Evolutionary conservation across 2,113 vertebrate species (phyloP).

Genomic region (Xenopus borealis): DNA sequence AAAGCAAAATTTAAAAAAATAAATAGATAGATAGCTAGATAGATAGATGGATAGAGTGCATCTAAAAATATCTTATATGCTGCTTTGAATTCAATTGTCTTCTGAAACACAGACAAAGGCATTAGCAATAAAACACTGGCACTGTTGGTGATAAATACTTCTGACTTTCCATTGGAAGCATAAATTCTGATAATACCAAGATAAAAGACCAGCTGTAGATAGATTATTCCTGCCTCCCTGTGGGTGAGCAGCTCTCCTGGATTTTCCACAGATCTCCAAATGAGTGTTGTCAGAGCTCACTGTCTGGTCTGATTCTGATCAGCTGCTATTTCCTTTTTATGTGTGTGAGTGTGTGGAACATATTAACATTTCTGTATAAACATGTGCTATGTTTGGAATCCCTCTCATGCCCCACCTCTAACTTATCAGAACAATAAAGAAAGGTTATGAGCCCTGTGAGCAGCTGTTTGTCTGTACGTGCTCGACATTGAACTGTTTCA

Average conservation of each 20-base stretch:
- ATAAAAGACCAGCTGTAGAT: constrained; percentile 33
- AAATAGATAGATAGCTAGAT: too few relatives aligned
- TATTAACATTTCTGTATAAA: constrained; percentile 77
- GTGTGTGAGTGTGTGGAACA: constrained; percentile 75
- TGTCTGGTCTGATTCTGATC: constrained; percentile 63
- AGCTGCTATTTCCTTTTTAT: constrained; percentile 83
- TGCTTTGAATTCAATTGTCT: constrained; percentile 38
- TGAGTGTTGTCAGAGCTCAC: constrained; percentile 50
- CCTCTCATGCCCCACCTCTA: constrained; percentile 81
- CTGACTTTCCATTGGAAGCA: constrained; percentile 18
- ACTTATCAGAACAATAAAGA: constrained; percentile 80
- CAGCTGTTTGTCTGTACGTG: constrained; percentile 80
- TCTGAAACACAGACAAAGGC: constrained; percentile 33
- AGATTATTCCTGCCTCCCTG: constrained; percentile 30
- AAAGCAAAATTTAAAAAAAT: too few relatives aligned
- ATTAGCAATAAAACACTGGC: constrained; percentile 39
- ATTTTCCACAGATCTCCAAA: constrained; percentile 21
- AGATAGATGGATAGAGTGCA: too few relatives aligned
- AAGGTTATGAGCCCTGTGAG: constrained; percentile 80
- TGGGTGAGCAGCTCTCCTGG: constrained; percentile 17
- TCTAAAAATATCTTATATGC: constrained; percentile 10
- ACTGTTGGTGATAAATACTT: constrained; percentile 38
- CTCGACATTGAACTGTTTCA: constrained; percentile 31
- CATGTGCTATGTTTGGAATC: constrained; percentile 74
- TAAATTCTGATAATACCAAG: constrained; percentile 1